Percentiles rank a stretch among this genome's conserved stretches.
Evolutionary conservation across 2,113 vertebrate species (phyloP).

Genomic region (Chascanopsetta lugubris): DNA sequence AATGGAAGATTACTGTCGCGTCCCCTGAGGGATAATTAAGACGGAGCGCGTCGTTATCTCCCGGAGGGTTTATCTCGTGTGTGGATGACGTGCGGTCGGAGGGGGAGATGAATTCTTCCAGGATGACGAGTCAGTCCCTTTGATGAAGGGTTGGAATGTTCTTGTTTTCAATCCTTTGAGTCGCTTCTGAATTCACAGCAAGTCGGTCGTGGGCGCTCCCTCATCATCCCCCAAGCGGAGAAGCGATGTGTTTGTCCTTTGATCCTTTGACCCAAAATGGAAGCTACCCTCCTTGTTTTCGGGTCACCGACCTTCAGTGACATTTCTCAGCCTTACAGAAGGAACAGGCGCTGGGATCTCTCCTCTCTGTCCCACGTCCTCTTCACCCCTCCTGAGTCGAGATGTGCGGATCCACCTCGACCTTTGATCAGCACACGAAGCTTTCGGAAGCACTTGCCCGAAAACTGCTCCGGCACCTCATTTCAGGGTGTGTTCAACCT

Average conservation of each 20-base stretch:
- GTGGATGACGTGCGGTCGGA: constrained; percentile 36
- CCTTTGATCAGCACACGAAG: constrained; percentile 47
- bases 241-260: no score
- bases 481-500: constrained; percentile 39
- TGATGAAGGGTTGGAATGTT: neutral
- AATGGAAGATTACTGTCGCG: constrained; percentile 23
- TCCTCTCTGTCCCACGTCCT: neutral
- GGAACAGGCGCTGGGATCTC: neutral
- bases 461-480: constrained; percentile 41
- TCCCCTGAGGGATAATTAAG: constrained; percentile 40
- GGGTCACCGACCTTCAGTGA: no score
- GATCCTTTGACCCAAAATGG: no score
- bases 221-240: no score
- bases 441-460: constrained; percentile 33
- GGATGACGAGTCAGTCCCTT: neutral
- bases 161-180: neutral
- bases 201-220: no score
- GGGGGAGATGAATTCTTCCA: constrained; percentile 17
- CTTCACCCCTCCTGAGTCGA: neutral
- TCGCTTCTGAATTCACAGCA: neutral
- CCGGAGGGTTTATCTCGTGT: constrained; percentile 29
- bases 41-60: neutral
- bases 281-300: no score
- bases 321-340: no score
- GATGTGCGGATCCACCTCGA: constrained; percentile 25